A percentile compares a stretch with the other conserved stretches of the same genome.
These are phyloP conservation scores for Drosophila antonietae DNA, from an alignment of 2,888 invertebrate genomes.

Conservation along the genomic window DNA sequence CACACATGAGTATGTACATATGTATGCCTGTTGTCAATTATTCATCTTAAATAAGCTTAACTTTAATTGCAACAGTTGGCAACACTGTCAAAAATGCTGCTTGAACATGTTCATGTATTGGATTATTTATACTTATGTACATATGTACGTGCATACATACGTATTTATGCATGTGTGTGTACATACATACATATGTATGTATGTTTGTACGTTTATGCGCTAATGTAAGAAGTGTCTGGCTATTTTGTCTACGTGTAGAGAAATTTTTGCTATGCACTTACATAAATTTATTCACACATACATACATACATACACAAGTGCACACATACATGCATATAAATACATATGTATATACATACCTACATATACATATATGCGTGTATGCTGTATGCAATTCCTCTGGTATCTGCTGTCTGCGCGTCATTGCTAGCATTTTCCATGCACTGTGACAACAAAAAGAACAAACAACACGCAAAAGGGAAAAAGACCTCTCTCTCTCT, in stretches of 20 bases:
- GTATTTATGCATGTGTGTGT: neutral
- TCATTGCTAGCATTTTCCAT: constrained; percentile 53
- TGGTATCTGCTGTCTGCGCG: constrained; percentile 32
- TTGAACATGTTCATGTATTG: neutral
- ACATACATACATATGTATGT: neutral
- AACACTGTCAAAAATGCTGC: constrained; percentile 18
- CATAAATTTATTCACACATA: constrained; percentile 16
- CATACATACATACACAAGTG: constrained; percentile 15
- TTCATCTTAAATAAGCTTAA: neutral
- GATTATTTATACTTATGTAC: constrained; percentile 9
- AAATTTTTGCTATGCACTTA: constrained; percentile 30
- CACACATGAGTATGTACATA: neutral
- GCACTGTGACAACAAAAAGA: constrained; percentile 29
- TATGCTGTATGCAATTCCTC: constrained; percentile 29
- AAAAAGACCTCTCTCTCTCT: constrained; percentile 10
- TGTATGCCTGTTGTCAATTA: neutral
- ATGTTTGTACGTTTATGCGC: neutral
- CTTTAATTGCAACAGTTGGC: constrained; percentile 57
- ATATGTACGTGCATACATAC: neutral
- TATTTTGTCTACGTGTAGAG: constrained; percentile 37
- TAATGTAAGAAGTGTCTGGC: constrained; percentile 19
- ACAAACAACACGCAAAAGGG: constrained; percentile 21
- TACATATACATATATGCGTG: constrained; percentile 18
- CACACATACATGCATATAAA: constrained; percentile 9
- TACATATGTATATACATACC: neutral